Conservation (phyloP, 2,888 invertebrate species). For the Heterodera filipjevi region DNA sequence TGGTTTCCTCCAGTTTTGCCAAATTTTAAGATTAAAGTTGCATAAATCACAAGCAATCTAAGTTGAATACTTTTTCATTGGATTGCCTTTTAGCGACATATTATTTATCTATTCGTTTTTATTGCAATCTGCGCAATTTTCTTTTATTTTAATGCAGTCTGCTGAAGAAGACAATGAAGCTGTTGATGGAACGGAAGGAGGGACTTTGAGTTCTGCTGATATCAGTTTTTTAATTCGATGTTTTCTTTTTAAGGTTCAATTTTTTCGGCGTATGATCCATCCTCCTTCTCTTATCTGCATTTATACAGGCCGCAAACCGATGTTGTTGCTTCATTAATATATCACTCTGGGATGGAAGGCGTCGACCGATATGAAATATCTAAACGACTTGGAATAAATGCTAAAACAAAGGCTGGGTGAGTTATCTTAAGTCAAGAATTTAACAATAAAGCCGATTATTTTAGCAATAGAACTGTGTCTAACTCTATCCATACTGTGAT, state of each 20-base stretch:
- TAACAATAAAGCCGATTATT: background rate
- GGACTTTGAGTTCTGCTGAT: background rate
- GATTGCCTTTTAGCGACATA: too few relatives aligned
- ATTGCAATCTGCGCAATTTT: too few relatives aligned
- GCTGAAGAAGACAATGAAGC: background rate
- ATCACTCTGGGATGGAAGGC: slow-evolving; percentile 44
- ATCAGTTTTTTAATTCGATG: background rate
- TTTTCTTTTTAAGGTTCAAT: background rate
- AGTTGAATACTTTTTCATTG: too few relatives aligned
- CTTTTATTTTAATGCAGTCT: background rate
- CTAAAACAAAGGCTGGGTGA: slow-evolving; percentile 51
- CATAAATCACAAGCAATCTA: too few relatives aligned
- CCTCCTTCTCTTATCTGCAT: slow-evolving; percentile 31
- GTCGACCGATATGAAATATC: slow-evolving; percentile 50
- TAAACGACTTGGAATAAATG: slow-evolving; percentile 49
- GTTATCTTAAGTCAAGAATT: background rate
- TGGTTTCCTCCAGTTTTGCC: too few relatives aligned
- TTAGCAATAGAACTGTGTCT: slow-evolving; percentile 49
- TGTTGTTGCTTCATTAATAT: slow-evolving; percentile 38
- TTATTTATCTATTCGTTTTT: too few relatives aligned
- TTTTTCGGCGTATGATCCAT: slow-evolving; percentile 36
- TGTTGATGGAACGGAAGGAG: background rate
- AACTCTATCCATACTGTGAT: slow-evolving; percentile 44
- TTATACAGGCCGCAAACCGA: slow-evolving; percentile 44
- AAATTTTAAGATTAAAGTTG: too few relatives aligned